Base-by-base conservation (phyloP, 2,888 invertebrate species). In the Falcaria lacertinaria region DNA sequence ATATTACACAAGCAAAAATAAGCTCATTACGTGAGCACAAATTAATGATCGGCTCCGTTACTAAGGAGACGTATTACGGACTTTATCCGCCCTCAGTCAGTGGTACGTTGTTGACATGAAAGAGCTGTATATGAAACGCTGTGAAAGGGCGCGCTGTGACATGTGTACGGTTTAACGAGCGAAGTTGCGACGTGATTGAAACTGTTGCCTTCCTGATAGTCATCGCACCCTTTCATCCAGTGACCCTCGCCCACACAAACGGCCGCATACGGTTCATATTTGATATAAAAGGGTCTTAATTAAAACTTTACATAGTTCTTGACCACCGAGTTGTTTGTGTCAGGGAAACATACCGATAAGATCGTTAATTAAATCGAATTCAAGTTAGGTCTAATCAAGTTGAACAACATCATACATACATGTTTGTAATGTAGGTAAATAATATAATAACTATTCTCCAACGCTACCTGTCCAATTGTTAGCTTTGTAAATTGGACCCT, bases 181-280 rank as follows among this genome's bases (percentile, higher is more conserved):
- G 58, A 82, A 84, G 75, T 82, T 83, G 70, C 64, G 69, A 65
- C 70, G 69, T 75, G 80, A 86, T 85, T 85, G 84, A 81, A 84
- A 81, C 76, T 71, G 63, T 62, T 57, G 64, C 63, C 63, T 57
- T 63, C 55, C 57, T 69, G 83, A 85, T 86, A 82, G 72, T 70
- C 79, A 85, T 85, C 85, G 69, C 64, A 63, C 72, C 80, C 74
- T 79, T 78, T 79, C 75, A 77, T 72, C 68, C 58, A 60, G 59
- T 72, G 73, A 78, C 76, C 81, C 74, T 64, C 63, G 57, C 64
- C 65, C 69, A 64, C 60, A 64, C 57, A 57, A 56, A 54, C 60
- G 57, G 58, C 54, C 54, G 57, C 52, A 52, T 58, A 51, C 57
- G 54, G 57, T 60, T 64, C 60, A 66, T 67, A 70, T 76, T 69